These are phyloP conservation scores for Protosalanx chinensis DNA, from an alignment of 2,797 vertebrate species.

Conservation along the genomic window DNA sequence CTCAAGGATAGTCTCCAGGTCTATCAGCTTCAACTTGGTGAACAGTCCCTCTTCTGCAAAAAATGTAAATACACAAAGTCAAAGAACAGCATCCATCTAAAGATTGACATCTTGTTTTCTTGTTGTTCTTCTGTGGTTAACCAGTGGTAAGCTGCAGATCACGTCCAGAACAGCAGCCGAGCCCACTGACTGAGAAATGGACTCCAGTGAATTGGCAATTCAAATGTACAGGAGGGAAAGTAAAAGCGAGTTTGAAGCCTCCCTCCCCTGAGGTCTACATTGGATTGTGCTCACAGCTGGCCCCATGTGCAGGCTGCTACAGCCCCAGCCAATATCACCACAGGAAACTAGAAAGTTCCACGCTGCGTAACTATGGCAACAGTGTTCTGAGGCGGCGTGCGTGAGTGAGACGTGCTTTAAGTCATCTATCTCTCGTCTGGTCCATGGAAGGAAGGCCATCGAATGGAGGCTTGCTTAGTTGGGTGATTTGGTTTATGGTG, in stretches of 20 bases:
- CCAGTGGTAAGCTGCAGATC: neutral
- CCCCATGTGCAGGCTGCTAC: neutral
- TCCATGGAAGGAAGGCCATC: neutral
- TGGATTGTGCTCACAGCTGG: neutral
- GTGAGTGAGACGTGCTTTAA: neutral
- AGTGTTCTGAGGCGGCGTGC: neutral
- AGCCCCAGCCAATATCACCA: neutral
- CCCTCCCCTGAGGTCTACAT: neutral
- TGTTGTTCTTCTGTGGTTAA: neutral
- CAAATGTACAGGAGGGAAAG: neutral
- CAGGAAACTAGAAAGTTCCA: neutral
- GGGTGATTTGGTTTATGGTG: neutral
- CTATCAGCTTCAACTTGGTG: too few relatives aligned
- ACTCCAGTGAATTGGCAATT: neutral
- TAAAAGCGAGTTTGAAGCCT: neutral
- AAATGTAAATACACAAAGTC: neutral
- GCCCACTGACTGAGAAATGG: neutral
- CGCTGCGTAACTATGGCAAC: conserved; percentile 12
- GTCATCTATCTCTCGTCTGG: neutral
- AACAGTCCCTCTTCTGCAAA: too few relatives aligned
- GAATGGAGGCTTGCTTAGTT: neutral
- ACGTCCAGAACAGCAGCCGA: neutral
- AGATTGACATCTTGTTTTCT: neutral
- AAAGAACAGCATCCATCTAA: neutral
- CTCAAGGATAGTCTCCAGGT: too few relatives aligned